Conservation (phyloP, 1,140 invertebrate genomes). For the Harpegnathos saltator region DNA sequence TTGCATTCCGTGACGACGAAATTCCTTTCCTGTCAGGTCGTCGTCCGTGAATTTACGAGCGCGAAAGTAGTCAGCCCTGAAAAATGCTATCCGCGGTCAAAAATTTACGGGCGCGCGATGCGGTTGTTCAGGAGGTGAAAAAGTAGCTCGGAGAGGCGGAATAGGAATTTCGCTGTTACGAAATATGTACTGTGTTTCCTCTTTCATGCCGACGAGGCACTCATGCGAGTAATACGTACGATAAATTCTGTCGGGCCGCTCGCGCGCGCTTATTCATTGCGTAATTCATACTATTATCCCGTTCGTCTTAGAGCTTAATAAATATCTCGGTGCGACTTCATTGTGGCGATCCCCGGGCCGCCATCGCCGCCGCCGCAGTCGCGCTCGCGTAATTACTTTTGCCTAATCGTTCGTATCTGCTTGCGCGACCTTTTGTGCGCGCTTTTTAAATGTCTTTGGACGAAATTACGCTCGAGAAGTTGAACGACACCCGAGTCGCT, state of each 20-base stretch:
- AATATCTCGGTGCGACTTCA: neutral
- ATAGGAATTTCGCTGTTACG: conserved; percentile 58
- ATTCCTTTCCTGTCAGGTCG: conserved; percentile 61
- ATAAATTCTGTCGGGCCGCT: conserved; percentile 30
- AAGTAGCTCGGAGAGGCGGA: conserved; percentile 53
- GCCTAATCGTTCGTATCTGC: neutral
- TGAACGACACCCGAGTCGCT: no score
- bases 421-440: neutral
- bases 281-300: neutral
- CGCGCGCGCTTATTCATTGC: conserved; percentile 20
- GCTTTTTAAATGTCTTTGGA: no score
- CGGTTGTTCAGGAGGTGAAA: conserved; percentile 57
- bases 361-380: no score
- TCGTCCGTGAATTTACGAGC: conserved; percentile 54
- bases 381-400: no score
- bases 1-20: conserved; percentile 55
- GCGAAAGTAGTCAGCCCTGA: conserved; percentile 58
- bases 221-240: conserved; percentile 50
- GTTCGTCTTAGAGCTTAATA: conserved; percentile 1
- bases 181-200: conserved; percentile 57
- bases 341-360: neutral
- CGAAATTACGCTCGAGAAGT: no score
- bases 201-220: conserved; percentile 47
- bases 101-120: conserved; percentile 59
- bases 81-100: conserved; percentile 60